Base-by-base conservation (phyloP, 2,797 vertebrate genomes). In the Sebastes goodei region DNA sequence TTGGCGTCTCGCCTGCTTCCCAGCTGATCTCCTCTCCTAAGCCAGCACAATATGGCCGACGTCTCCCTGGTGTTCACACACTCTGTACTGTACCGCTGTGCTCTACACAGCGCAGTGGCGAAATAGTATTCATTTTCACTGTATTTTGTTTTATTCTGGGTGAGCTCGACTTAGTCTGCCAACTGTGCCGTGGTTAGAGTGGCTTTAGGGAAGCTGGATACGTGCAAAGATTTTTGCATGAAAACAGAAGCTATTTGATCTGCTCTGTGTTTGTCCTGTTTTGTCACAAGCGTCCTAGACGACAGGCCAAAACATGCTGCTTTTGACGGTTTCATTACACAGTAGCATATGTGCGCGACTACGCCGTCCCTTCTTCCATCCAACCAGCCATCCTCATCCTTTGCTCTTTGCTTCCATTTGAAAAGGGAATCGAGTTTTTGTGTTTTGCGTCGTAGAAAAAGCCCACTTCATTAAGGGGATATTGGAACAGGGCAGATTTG, bases 391-490 rank as follows among this genome's bases (percentile, higher is more conserved):
- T 73, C 65, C 1, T 25, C 73, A 30, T 30, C 64, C 20, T 76
- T 76, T 76, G 62, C 81, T 76, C 76, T 81, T 84, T 71, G 46
- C 69, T 53, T 78, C 62, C 32, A 49, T 88, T 89, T 77, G 56
- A 88, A 97, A 96, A 94, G 95, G 46, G 93, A 96, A 96, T 96
- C 96, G 96, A 96, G 95, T 97, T 96, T 97, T 96, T 95, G 94
- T 94, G 95, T 90, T 96, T 94, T 96, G 94, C 94, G 88, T 96
- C 91, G 92, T 93, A 74, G 78, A 86, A 84, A 95, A 76, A 69
- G 85, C 83, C 84, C 11, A 23, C 79, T 97, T 98, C 96, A 97
- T 98, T 98, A 97, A 97, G 96, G 95, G 95, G 96, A 97, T 97
- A 97, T 97, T 97, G 96, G 96, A 97, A 96, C 93, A 95, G 95